Percentiles rank a stretch among this genome's conserved stretches.
Conservation (phyloP, 30 jellyfish, hydroid and myxozoan genomes). For the Catostylus mosaicus region DNA sequence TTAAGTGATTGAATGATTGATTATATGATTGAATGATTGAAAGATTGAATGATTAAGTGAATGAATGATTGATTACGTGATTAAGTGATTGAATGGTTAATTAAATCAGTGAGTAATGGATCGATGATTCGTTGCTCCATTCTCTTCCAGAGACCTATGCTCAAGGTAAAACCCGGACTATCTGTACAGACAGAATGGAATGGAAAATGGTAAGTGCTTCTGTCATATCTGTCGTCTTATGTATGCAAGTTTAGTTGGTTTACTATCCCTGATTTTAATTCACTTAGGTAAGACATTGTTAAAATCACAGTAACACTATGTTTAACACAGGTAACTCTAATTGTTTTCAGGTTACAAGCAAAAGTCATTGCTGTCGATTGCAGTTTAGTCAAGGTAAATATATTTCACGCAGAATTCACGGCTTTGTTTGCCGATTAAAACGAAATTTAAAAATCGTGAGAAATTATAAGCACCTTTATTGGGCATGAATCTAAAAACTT, state of each 20-base stretch:
- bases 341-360: conserved; percentile 83
- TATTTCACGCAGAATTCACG: background rate
- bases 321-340: background rate
- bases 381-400: conserved; percentile 83
- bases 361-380: conserved; percentile 83
- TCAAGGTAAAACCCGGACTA: conserved; percentile 64
- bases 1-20: no score
- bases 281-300: background rate
- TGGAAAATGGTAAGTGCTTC: conserved; percentile 77
- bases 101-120: no score
- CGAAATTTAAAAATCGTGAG: no score
- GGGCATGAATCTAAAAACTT: no score
- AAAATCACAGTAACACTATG: background rate
- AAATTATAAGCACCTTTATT: no score
- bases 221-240: background rate
- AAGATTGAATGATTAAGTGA: no score
- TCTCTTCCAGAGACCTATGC: conserved; percentile 84
- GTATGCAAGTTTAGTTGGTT: background rate
- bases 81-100: no score
- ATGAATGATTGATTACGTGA: no score
- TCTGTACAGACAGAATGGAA: conserved; percentile 93
- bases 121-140: no score
- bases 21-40: no score
- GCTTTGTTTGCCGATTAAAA: background rate
- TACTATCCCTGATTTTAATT: background rate